These are phyloP conservation scores for Chaetoderma sp. DNA, from an alignment of 2,888 invertebrate genomes.

Conservation along the genomic window DNA sequence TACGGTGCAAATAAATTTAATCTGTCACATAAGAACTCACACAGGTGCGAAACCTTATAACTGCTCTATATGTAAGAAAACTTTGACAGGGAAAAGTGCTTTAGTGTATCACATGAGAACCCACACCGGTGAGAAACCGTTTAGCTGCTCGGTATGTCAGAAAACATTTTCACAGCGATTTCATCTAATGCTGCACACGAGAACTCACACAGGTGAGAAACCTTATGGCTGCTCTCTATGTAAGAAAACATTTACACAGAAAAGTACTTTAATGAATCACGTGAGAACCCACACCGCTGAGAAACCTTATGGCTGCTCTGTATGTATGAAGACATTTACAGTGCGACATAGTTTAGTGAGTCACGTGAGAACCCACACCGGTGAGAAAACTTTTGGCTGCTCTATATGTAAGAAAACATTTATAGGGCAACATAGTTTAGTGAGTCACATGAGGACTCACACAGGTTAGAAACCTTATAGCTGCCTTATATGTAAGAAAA, in stretches of 20 bases:
- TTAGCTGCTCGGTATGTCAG: conserved; percentile 39
- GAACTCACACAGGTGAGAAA: conserved; percentile 25
- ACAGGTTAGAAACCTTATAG: too few relatives aligned
- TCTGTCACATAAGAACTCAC: conserved; percentile 10
- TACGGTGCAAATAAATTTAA: background rate
- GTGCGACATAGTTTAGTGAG: background rate
- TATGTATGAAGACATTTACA: background rate
- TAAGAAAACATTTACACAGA: conserved; percentile 23
- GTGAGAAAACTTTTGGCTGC: background rate
- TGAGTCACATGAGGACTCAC: too few relatives aligned
- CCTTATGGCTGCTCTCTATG: conserved; percentile 34
- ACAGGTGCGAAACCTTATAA: conserved; percentile 20
- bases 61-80: conserved; percentile 32
- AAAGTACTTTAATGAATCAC: background rate
- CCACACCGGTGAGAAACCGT: conserved; percentile 38
- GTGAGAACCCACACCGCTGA: background rate
- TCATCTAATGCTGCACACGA: conserved; percentile 33
- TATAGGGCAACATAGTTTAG: too few relatives aligned
- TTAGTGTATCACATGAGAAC: conserved; percentile 37
- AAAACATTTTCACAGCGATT: conserved; percentile 34
- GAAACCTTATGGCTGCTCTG: background rate
- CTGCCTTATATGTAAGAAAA: too few relatives aligned
- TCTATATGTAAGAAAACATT: background rate
- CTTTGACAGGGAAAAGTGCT: conserved; percentile 30
- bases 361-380: background rate